A percentile compares a stretch with the other conserved stretches of the same genome.
These are phyloP conservation scores for Maccullochella peelii DNA, from an alignment of 2,113 vertebrate species.

Conservation along the genomic window DNA sequence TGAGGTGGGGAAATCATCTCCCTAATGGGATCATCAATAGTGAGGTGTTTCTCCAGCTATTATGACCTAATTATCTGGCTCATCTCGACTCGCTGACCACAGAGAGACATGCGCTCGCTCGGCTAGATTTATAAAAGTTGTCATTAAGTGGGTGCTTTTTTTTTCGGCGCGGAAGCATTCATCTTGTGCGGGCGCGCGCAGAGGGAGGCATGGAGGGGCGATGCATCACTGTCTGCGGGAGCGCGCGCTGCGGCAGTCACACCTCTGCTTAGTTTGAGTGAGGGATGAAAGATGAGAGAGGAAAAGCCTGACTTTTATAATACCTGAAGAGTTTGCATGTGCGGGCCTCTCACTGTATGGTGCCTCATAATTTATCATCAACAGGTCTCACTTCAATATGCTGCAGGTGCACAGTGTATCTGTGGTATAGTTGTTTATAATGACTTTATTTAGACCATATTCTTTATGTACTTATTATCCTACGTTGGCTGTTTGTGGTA, in stretches of 20 bases:
- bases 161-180: slow-evolving; percentile 66
- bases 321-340: background rate
- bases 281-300: background rate
- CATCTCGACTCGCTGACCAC: slow-evolving; percentile 88
- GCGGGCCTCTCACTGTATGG: background rate
- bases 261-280: slow-evolving; percentile 6
- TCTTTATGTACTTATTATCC: background rate
- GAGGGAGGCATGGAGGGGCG: slow-evolving; percentile 34
- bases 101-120: slow-evolving; percentile 79
- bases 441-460: background rate
- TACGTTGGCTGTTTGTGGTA: background rate
- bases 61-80: slow-evolving; percentile 85
- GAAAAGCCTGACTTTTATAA: background rate
- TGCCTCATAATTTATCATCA: background rate
- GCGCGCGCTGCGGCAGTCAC: slow-evolving; percentile 36
- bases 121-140: slow-evolving; percentile 88
- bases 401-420: background rate
- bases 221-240: slow-evolving; percentile 56
- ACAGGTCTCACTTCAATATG: background rate
- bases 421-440: background rate
- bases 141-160: slow-evolving; percentile 83
- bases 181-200: slow-evolving; percentile 77
- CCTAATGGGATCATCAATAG: slow-evolving; percentile 85
- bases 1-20: slow-evolving; percentile 30
- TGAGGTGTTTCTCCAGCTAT: slow-evolving; percentile 80